Percentiles rank a stretch among this genome's conserved stretches.
phyloP scores from a whole-genome alignment of 2,888 invertebrate genomes.

The Nebria brevicollis region DNA sequence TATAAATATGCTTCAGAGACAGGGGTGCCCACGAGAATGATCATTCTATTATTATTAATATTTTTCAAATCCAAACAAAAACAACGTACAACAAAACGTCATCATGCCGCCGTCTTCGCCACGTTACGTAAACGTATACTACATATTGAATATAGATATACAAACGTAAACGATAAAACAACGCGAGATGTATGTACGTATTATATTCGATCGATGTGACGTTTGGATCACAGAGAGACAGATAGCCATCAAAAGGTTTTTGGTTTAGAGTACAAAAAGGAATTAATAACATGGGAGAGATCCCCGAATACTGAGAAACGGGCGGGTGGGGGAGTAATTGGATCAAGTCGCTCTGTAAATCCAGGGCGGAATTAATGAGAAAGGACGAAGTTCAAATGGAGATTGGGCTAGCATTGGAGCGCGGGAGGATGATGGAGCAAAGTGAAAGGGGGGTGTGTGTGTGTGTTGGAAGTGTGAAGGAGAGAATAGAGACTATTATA shows the following conservation, averaged over 20 bases:
- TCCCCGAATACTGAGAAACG: conserved; percentile 38
- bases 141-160: not conserved
- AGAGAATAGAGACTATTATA: not conserved
- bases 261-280: conserved; percentile 46
- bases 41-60: conserved; percentile 14
- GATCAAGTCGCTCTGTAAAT: conserved; percentile 59
- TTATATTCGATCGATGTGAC: conserved; percentile 44
- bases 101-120: not conserved
- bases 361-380: conserved; percentile 55
- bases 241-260: conserved; percentile 47
- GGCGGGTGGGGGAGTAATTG: conserved; percentile 54
- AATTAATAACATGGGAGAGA: conserved; percentile 46
- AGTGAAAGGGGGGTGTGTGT: not conserved
- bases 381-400: conserved; percentile 52
- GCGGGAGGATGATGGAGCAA: not conserved
- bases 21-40: conserved; percentile 27
- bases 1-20: conserved; percentile 28
- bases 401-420: not conserved
- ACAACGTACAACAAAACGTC: not conserved
- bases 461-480: not conserved
- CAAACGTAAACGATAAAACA: not conserved
- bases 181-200: not conserved
- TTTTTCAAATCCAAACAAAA: not conserved
- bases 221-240: conserved; percentile 41
- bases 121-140: not conserved